These are phyloP conservation scores for Diplolepis rosae DNA, from an alignment of 2,888 invertebrate genomes.

Conservation along the genomic window DNA sequence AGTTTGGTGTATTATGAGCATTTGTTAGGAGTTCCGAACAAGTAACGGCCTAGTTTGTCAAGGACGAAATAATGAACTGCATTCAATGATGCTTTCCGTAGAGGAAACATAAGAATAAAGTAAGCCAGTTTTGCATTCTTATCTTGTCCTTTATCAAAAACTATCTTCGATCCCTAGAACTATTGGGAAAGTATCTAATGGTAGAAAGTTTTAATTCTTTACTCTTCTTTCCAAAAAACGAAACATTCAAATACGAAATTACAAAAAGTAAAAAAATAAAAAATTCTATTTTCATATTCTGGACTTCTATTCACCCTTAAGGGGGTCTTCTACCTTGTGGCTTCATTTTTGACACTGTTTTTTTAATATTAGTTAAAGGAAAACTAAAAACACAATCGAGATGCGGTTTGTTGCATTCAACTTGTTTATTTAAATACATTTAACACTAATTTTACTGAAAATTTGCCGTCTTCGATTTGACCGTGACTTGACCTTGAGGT, in stretches of 20 bases:
- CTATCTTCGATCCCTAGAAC: slow-evolving; percentile 15
- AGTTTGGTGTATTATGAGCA: slow-evolving; percentile 19
- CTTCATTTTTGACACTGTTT: no score
- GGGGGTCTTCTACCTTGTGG: no score
- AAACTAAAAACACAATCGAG: no score
- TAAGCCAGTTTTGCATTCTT: slow-evolving; percentile 10
- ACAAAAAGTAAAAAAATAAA: background rate
- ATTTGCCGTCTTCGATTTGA: no score
- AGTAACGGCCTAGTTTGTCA: slow-evolving; percentile 24
- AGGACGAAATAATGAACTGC: slow-evolving; percentile 29
- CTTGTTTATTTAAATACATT: no score
- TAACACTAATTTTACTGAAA: no score
- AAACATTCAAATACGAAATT: background rate
- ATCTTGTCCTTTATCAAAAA: slow-evolving; percentile 8
- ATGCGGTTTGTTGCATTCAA: no score
- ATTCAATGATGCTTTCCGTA: slow-evolving; percentile 15
- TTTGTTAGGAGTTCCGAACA: slow-evolving; percentile 23
- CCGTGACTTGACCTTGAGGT: no score
- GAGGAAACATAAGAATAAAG: background rate
- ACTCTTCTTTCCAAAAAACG: background rate
- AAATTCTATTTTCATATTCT: background rate
- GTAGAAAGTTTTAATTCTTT: background rate
- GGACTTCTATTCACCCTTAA: no score
- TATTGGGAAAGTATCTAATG: slow-evolving; percentile 12
- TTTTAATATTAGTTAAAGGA: no score